These are phyloP conservation scores for Oikopleura dioica DNA, from an alignment of 23 tunicate genomes.

Conservation along the genomic window DNA sequence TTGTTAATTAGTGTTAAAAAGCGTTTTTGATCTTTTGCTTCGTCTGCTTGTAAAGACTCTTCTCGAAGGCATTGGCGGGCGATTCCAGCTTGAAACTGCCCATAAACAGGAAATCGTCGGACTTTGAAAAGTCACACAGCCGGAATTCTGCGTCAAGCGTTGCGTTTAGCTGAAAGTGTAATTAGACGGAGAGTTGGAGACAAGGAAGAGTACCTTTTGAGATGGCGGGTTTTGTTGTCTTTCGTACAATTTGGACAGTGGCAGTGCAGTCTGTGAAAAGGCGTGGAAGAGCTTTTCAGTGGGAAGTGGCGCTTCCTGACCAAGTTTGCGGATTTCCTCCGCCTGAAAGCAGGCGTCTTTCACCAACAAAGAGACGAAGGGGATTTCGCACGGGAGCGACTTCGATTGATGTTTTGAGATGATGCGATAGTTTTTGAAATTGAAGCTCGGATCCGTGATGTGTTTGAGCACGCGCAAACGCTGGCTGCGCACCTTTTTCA, in stretches of 20 bases:
- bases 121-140: too few species aligned
- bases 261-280: not conserved
- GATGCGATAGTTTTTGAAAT: conserved; percentile 1
- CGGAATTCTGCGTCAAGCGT: too few species aligned
- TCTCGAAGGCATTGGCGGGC: not conserved
- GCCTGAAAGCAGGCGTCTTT: conserved; percentile 7
- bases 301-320: not conserved
- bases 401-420: not conserved
- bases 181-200: too few species aligned
- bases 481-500: not conserved
- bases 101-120: not conserved
- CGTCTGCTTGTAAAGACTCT: not conserved
- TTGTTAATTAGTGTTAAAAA: not conserved
- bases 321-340: not conserved
- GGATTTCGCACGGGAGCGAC: not conserved
- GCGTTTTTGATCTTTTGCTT: not conserved
- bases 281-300: not conserved
- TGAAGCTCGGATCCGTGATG: conserved; percentile 9
- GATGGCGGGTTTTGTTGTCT: not conserved
- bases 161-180: too few species aligned
- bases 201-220: too few species aligned
- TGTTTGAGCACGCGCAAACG: conserved; percentile 9
- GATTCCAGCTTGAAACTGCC: conserved; percentile 2
- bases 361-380: conserved; percentile 7
- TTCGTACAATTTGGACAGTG: not conserved